These are phyloP conservation scores for Lasiurus cinereus DNA, from an alignment of 2,113 vertebrate genomes.

Conservation along the genomic window DNA sequence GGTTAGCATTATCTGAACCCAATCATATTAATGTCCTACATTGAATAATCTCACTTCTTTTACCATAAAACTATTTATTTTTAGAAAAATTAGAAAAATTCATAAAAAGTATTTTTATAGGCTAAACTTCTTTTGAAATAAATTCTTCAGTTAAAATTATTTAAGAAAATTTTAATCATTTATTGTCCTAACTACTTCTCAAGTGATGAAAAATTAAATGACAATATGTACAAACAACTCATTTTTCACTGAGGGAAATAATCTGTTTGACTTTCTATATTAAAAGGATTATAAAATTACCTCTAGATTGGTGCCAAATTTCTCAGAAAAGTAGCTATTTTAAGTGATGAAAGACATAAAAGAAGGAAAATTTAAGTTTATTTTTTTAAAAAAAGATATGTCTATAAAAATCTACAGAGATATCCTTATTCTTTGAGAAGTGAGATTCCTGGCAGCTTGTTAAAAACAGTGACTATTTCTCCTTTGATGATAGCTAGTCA, in stretches of 20 bases:
- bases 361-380: neutral
- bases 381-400: neutral
- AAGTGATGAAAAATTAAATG: neutral
- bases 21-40: constrained; percentile 33
- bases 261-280: neutral
- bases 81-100: constrained; percentile 46
- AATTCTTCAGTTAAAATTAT: constrained; percentile 36
- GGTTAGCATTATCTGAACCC: neutral
- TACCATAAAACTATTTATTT: constrained; percentile 46
- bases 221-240: neutral
- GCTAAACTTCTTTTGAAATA: constrained; percentile 34
- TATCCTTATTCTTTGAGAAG: neutral
- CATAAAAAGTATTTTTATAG: neutral
- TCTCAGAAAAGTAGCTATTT: constrained; percentile 46
- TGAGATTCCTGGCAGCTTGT: neutral
- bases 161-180: constrained; percentile 3
- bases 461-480: neutral
- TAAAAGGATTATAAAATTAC: constrained; percentile 51
- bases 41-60: constrained; percentile 30
- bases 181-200: constrained; percentile 51
- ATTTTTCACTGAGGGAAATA: constrained; percentile 37
- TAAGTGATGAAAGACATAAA: constrained; percentile 7
- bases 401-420: neutral
- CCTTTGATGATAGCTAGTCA: neutral
- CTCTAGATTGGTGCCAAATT: constrained; percentile 33